Evolutionary conservation across 2,797 vertebrate genomes (phyloP).

Genomic region (Chaetodon trifasciatus): DNA sequence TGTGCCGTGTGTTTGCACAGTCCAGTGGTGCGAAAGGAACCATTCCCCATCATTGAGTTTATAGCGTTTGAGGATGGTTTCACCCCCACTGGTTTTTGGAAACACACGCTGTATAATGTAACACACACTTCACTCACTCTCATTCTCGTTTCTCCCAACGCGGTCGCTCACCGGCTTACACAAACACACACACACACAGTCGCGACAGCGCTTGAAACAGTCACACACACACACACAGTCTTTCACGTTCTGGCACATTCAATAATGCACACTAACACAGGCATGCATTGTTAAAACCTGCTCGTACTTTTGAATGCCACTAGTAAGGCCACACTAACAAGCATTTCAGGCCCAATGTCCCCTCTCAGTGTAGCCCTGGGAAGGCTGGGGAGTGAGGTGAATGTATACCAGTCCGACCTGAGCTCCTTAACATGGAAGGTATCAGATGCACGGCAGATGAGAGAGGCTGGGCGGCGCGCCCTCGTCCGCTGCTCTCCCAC

Average conservation of each 20-base stretch:
- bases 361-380: constrained; percentile 39
- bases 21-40: constrained; percentile 64
- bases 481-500: constrained; percentile 24
- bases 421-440: constrained; percentile 64
- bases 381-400: constrained; percentile 67
- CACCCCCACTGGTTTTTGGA: constrained; percentile 53
- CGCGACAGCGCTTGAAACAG: constrained; percentile 37
- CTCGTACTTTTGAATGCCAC: constrained; percentile 62
- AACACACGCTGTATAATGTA: constrained; percentile 68
- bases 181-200: constrained; percentile 33
- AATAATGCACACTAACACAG: constrained; percentile 61
- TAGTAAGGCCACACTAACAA: constrained; percentile 72
- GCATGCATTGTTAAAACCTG: constrained; percentile 63
- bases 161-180: background rate
- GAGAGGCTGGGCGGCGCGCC: constrained; percentile 14
- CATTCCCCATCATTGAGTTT: constrained; percentile 68
- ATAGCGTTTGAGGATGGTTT: constrained; percentile 62
- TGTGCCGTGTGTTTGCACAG: constrained; percentile 53
- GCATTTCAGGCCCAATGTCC: constrained; percentile 64
- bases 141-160: background rate
- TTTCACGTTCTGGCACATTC: constrained; percentile 36
- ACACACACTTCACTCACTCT: constrained; percentile 54
- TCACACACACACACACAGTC: background rate
- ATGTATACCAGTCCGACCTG: constrained; percentile 59
- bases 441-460: constrained; percentile 25